Conservation (phyloP, 37 sponge, comb jelly and placozoan species). For the Haliclona indistincta region DNA sequence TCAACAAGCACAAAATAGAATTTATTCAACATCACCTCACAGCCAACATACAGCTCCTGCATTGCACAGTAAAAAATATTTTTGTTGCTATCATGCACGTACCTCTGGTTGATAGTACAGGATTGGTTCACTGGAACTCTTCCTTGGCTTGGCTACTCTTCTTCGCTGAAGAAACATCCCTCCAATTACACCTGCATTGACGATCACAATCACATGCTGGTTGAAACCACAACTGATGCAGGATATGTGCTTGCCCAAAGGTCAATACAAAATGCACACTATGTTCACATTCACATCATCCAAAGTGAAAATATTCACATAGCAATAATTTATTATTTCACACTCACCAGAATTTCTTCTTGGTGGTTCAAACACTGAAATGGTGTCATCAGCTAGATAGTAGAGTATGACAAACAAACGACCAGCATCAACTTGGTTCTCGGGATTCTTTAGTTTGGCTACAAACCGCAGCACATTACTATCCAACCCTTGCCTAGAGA, state of each 20-base stretch:
- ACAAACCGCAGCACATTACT: conserved; percentile 92
- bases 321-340: not conserved
- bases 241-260: too few species aligned
- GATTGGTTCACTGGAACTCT: conserved; percentile 24
- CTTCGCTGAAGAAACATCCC: conserved; percentile 92
- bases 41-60: conserved; percentile 88
- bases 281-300: too few species aligned
- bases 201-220: too few species aligned
- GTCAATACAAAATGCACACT: too few species aligned
- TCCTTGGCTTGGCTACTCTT: conserved; percentile 57
- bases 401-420: conserved; percentile 91
- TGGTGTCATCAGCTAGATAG: conserved; percentile 95
- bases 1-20: conserved; percentile 88
- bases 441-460: conserved; percentile 89
- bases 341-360: conserved; percentile 91
- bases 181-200: conserved; percentile 89
- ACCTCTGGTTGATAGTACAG: conserved; percentile 74
- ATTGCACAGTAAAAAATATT: not conserved
- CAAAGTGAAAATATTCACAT: too few species aligned
- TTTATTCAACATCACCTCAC: conserved; percentile 68
- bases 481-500: conserved; percentile 87
- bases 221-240: too few species aligned
- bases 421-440: conserved; percentile 86
- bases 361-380: conserved; percentile 90
- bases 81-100: conserved; percentile 12